phyloP scores from a whole-genome alignment of 2,888 invertebrate species.

The Cantharis rustica region DNA sequence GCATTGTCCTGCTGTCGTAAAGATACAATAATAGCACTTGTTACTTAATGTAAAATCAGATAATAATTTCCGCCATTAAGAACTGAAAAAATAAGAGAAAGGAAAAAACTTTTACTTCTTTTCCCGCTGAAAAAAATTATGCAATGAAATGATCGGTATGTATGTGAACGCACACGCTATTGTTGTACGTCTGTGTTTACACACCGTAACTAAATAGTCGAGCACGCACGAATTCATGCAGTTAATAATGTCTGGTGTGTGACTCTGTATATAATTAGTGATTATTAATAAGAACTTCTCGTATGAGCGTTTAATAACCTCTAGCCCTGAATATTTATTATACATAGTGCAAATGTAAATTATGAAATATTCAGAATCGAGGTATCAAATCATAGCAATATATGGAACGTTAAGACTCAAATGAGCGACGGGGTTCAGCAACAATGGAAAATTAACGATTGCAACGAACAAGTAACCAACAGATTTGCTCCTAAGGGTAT shows the following conservation, averaged over 20 bases:
- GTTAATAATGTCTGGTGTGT: constrained; percentile 2
- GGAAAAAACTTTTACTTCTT: neutral
- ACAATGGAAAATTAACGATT: neutral
- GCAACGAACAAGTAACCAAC: neutral
- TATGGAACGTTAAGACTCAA: neutral
- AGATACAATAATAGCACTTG: constrained; percentile 22
- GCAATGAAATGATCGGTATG: neutral
- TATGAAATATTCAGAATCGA: too few species aligned
- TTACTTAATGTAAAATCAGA: neutral
- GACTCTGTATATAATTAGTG: constrained; percentile 3
- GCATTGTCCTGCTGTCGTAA: constrained; percentile 25
- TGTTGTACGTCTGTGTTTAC: constrained; percentile 12
- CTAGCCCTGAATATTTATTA: neutral
- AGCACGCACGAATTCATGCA: constrained; percentile 18
- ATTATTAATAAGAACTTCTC: neutral
- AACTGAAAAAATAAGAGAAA: neutral
- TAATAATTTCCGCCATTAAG: neutral
- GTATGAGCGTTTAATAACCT: neutral
- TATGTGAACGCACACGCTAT: constrained; percentile 1
- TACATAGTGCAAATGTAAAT: too few species aligned
- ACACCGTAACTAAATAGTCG: constrained; percentile 21
- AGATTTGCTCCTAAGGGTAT: neutral
- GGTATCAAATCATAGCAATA: too few species aligned
- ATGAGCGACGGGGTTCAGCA: neutral
- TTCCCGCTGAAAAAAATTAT: neutral